Percentiles rank a stretch among this genome's conserved stretches.
These are phyloP conservation scores for Pseudopleuronectes americanus DNA, from an alignment of 2,797 vertebrate species.

Conservation along the genomic window DNA sequence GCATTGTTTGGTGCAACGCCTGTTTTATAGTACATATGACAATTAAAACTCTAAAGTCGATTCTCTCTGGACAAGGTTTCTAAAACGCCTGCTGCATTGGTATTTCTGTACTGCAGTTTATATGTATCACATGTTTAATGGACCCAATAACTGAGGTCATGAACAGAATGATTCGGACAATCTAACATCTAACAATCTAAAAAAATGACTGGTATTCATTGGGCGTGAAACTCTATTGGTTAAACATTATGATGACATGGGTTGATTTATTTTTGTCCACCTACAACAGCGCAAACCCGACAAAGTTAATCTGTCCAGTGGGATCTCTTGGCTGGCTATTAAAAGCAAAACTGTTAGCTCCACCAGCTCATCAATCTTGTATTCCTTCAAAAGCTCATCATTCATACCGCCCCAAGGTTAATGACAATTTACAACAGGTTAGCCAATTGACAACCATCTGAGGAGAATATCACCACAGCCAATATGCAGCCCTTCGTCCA, in stretches of 20 bases:
- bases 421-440: constrained; percentile 20
- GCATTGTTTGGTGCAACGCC: no score
- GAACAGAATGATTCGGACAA: not conserved
- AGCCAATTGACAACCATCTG: constrained; percentile 13
- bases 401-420: constrained; percentile 10
- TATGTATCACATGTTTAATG: not conserved
- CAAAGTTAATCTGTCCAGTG: not conserved
- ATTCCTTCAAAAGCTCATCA: constrained; percentile 10
- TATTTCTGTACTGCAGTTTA: not conserved
- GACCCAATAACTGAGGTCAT: not conserved
- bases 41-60: not conserved
- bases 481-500: constrained; percentile 29
- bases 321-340: not conserved
- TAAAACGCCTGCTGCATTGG: not conserved
- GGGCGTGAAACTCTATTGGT: not conserved
- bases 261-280: not conserved
- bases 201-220: no score
- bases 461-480: constrained; percentile 26
- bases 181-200: no score
- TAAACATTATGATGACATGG: not conserved
- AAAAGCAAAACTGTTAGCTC: not conserved
- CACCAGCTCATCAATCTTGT: constrained; percentile 11
- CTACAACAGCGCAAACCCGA: not conserved
- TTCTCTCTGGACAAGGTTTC: not conserved
- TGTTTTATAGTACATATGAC: not conserved